These are phyloP conservation scores for Synodontis membranacea DNA, from an alignment of 2,113 vertebrate species.

Conservation along the genomic window DNA sequence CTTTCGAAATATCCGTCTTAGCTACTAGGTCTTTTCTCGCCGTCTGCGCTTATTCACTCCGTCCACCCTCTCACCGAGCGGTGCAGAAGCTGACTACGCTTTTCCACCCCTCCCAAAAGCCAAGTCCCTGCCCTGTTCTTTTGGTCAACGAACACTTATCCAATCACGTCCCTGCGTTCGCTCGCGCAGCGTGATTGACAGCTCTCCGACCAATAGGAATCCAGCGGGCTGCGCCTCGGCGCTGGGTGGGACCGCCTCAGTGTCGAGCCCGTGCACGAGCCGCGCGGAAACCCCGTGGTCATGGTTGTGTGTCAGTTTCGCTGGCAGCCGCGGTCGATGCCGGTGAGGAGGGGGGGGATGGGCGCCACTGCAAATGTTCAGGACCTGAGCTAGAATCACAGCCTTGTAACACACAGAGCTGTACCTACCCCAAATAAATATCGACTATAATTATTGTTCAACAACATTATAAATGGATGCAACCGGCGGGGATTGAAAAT, in stretches of 20 bases:
- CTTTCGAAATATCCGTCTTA: constrained; percentile 58
- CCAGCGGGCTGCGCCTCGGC: constrained; percentile 55
- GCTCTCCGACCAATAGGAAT: constrained; percentile 65
- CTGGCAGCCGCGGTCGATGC: constrained; percentile 80
- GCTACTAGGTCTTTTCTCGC: constrained; percentile 37
- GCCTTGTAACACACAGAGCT: constrained; percentile 76
- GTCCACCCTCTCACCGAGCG: constrained; percentile 54
- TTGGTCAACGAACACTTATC: constrained; percentile 50
- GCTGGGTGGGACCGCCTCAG: constrained; percentile 61
- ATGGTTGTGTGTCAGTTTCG: constrained; percentile 89
- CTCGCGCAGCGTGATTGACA: constrained; percentile 49
- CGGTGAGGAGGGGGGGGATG: constrained; percentile 91
- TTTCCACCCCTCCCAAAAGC: constrained; percentile 55
- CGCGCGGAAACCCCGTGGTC: constrained; percentile 86
- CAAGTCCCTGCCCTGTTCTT: constrained; percentile 59
- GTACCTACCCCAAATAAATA: constrained; percentile 75
- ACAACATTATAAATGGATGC: constrained; percentile 70
- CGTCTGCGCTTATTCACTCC: constrained; percentile 42
- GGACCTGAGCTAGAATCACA: constrained; percentile 76
- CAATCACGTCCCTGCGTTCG: constrained; percentile 46
- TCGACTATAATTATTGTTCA: constrained; percentile 70
- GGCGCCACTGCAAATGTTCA: constrained; percentile 75
- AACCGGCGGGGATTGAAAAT: constrained; percentile 60
- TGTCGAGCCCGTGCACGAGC: constrained; percentile 81
- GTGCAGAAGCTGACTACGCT: constrained; percentile 46